Base-by-base conservation (phyloP, 2,888 invertebrate genomes). In the Leptinotarsa tumamoca region DNA sequence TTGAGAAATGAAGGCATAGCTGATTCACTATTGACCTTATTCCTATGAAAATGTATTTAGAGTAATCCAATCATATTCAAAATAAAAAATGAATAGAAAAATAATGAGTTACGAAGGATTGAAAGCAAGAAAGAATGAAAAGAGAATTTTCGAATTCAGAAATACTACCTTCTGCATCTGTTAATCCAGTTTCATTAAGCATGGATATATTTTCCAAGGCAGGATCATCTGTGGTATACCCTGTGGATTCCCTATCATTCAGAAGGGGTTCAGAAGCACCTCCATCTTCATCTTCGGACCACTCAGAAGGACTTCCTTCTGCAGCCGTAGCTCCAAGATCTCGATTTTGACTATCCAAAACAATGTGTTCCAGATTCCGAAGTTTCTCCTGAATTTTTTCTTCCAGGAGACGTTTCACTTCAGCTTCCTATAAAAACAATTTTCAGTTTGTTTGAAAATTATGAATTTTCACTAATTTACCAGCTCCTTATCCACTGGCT, bases 181-280 rank as follows among this genome's bases (percentile, higher is more conserved):
- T 96, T 66, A 96, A 91, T 13, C 95, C 95, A 23, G 95, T 94
- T 88, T 96, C 96, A 89, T 96, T 95, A 21, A 95, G 88, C 91
- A 96, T 93, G 58, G 95, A 95, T 69, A 95, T 93, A 88, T 96
- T 95, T 88, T 96, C 95, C 15, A 95, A 90, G 18, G 95, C 95
- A 1, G 95, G 95, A 88, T 96, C 95, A 88, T 96, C 95, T 0
- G 95, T 95, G n/a, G 94, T 95, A 86, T 95, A 96, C 43, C 95
- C 95, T 1, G 95, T 94, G 79, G 95, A 95, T 82, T 91, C 91
- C 68, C 90, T 83, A 79, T 91, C 90, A 68, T 89, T 89, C 50
- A 90, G 82, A n/a, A 90, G 83, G 15, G 90, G 90, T 78, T 90
- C 92, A n/a, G 92, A 92, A 69, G 92, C 92, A 77, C 92, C 92